Conservation (phyloP, 2,797 vertebrate genomes). For the Lepilemur ruficaudatus region DNA sequence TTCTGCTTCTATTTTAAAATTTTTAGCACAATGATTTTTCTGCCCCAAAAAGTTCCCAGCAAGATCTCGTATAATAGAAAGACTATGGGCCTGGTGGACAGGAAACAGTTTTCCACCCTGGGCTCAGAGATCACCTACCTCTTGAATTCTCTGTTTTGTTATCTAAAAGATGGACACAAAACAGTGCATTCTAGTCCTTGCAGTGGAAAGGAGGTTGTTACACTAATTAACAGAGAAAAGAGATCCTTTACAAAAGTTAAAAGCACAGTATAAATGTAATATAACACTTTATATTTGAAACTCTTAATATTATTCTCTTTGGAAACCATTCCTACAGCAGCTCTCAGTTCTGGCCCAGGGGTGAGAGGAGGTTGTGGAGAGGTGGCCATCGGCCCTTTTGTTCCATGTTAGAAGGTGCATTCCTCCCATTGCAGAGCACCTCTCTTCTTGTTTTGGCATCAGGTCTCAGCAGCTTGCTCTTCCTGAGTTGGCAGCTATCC, state of each 20-base stretch:
- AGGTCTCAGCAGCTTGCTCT: background rate
- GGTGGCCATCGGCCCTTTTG: background rate
- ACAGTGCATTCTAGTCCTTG: background rate
- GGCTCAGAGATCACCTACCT: background rate
- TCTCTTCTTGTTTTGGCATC: slow-evolving; percentile 29
- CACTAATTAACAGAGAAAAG: background rate
- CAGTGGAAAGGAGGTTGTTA: background rate
- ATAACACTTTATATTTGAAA: background rate
- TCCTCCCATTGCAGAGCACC: background rate
- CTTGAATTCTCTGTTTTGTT: background rate
- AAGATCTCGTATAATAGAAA: background rate
- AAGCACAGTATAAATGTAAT: background rate
- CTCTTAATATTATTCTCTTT: background rate
- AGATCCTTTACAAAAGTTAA: background rate
- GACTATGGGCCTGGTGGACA: background rate
- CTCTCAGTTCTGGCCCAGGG: background rate
- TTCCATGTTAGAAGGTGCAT: background rate
- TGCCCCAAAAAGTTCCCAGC: background rate
- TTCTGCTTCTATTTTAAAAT: background rate
- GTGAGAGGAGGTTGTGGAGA: background rate
- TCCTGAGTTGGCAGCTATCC: background rate
- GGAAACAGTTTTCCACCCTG: background rate
- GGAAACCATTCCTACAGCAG: background rate
- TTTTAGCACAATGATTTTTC: background rate
- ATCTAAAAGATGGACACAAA: background rate